Evolutionary conservation across 2,113 vertebrate genomes (phyloP), one percentile per base, ranked within the genome.

Genomic region (Pionites leucogaster): DNA sequence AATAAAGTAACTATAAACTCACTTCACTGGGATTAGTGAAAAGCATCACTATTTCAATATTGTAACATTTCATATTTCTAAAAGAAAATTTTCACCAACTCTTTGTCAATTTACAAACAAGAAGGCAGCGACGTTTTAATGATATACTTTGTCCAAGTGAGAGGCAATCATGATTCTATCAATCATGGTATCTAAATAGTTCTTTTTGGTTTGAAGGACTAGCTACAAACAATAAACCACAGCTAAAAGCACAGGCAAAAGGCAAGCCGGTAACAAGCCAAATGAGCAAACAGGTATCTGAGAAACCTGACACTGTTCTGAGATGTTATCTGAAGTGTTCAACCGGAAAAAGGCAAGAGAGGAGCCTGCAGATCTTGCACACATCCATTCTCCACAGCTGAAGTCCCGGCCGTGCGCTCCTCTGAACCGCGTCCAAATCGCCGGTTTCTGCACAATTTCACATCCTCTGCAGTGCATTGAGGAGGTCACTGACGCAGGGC

Each of bases 381-480:
- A 13, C 29, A 42, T 3, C 57, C 39, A 5, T 3, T 27, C 68
- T 42, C 17, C 15, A 25, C 20, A 19, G 0, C 23, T 17, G 19
- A 0, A 1, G 11, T 10, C 24, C 60, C 5, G 2, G 9, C 41
- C 2, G 1, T 2, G 69, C 10, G 71, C 53, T n/a, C 24, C 64
- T 31, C 55, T 18, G 42, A 92, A 6, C 18, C 42, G 10, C 59
- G 3, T 13, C 68, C 79, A 55, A 2, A 5, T 0, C 3, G 0
- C 8, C 60, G 0, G 18, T 7, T 44, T 23, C 65, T 46, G 65
- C 20, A 1, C 1, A 27, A 5, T 12, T 28, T 42, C 39, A 2
- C 74, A 7, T 7, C 63, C 42, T 13, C 52, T 0, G 1, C 0
- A 2, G 14, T 0, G 59, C 3, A 1, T 0, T 5, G 46, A 4